Percentiles rank a stretch among this genome's conserved stretches.
phyloP scores from a whole-genome alignment of 1,140 invertebrate species.

The Eriosoma lanigerum region DNA sequence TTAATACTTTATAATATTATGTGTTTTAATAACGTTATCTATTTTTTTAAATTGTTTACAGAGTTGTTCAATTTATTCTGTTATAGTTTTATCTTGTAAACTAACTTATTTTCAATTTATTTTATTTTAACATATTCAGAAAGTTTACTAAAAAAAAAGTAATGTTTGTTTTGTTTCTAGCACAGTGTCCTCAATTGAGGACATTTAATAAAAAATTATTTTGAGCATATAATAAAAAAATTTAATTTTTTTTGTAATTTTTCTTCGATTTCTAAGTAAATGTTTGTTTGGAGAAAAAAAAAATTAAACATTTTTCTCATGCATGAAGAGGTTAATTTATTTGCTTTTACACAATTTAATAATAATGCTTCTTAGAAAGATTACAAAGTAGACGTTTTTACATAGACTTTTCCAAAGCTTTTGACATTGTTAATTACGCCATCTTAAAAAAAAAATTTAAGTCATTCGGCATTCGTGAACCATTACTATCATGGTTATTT shows the following conservation, averaged over 20 bases:
- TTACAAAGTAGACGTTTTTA: too few relatives aligned
- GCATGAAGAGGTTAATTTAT: conserved; percentile 10
- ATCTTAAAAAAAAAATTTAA: too few relatives aligned
- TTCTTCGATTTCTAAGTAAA: neutral
- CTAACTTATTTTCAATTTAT: neutral
- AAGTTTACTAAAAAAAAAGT: too few relatives aligned
- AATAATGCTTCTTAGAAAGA: too few relatives aligned
- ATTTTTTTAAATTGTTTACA: neutral
- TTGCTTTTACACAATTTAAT: too few relatives aligned
- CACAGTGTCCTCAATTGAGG: neutral
- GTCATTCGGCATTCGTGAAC: too few relatives aligned
- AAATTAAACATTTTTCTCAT: neutral
- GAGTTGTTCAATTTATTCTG: conserved; percentile 4
- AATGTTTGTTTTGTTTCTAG: too few relatives aligned
- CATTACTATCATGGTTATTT: too few relatives aligned
- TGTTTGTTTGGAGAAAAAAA: neutral
- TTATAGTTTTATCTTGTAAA: neutral
- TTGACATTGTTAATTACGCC: too few relatives aligned
- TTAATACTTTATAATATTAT: neutral
- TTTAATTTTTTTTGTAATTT: neutral
- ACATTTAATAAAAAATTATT: conserved; percentile 15
- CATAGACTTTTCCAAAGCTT: too few relatives aligned
- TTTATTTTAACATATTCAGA: too few relatives aligned
- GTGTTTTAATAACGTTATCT: neutral
- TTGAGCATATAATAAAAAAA: neutral